These are phyloP conservation scores for Oryzaephilus surinamensis DNA, from an alignment of 1,140 invertebrate species.

Conservation along the genomic window DNA sequence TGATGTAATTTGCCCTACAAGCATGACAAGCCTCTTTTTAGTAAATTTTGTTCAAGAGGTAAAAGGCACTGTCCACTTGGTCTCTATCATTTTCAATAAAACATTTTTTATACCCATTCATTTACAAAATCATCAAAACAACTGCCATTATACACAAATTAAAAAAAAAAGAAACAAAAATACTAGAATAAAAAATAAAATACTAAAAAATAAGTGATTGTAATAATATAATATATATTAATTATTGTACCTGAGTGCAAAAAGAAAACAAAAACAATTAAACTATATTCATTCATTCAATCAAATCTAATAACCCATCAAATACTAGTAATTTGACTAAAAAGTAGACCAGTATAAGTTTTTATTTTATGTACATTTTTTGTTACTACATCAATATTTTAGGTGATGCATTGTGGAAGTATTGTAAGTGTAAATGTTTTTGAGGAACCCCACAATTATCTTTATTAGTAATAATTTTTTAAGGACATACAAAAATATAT, in stretches of 20 bases:
- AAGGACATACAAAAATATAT: too few species aligned
- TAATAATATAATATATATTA: conserved; percentile 2
- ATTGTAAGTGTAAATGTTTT: too few species aligned
- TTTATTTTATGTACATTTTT: too few species aligned
- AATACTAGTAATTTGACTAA: conserved; percentile 10
- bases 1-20: conserved; percentile 20
- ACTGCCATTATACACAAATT: conserved; percentile 6
- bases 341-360: conserved; percentile 10
- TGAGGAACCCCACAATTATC: too few species aligned
- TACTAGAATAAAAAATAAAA: conserved; percentile 12
- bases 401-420: too few species aligned
- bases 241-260: conserved; percentile 22
- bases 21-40: conserved; percentile 22
- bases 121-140: conserved; percentile 8
- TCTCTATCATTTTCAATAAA: conserved; percentile 22
- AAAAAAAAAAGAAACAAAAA: conserved; percentile 10
- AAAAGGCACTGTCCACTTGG: conserved; percentile 28
- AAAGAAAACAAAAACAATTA: too few species aligned
- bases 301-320: conserved; percentile 2
- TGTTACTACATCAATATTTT: too few species aligned
- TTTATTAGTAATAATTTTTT: too few species aligned
- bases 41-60: too few species aligned
- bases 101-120: too few species aligned
- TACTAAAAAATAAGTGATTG: conserved; percentile 17
- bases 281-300: too few species aligned